Base-by-base conservation (phyloP, 2,797 vertebrate species). In the Botia kubotai region DNA sequence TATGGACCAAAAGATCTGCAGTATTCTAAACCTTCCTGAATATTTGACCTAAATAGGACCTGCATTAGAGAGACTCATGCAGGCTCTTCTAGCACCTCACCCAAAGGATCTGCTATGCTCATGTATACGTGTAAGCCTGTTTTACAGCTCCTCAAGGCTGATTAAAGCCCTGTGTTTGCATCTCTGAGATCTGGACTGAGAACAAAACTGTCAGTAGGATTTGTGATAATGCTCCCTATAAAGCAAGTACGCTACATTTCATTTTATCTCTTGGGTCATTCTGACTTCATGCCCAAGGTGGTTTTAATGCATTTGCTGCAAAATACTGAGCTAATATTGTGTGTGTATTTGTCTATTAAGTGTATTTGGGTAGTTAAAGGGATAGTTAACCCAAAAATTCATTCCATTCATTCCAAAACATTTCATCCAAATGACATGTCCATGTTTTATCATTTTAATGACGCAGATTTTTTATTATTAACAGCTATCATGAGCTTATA, bases 171-270 rank as follows among this genome's bases (percentile, higher is more conserved):
- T 6, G 50, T 21, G 36, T 67, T 43, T 68, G 33, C 14, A 11
- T 62, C 52, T 55, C 10, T 36, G 36, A 60, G 13, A 11, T 50
- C 39, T 77, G 52, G 23, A 39, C 48, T 19, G 53, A 13, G 50
- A 67, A 57, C 70, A 12, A 29, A 74, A 83, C 52, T 70, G 76
- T 29, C 52, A 53, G n/a, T n/a, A 43, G 75, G 55, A 73, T 77
- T 71, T 76, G 67, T 69, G 62, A 33, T 52, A 19, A 26, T 60
- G 55, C 36, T 14, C 4, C 21, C 14, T 19, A 66, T 72, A 57
- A 57, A 77, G 55, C 52, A 77, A 75, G 52, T 16, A 55, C 0
- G 62, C 66, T 39, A 46, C 63, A 76, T 72, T 65, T 71, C 29
- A 55, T 63, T 78, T 58, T 52, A 17, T 60, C 43, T 75, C 72